Conservation (phyloP, 2,888 invertebrate species). For the Epistrophella euchroma region DNA sequence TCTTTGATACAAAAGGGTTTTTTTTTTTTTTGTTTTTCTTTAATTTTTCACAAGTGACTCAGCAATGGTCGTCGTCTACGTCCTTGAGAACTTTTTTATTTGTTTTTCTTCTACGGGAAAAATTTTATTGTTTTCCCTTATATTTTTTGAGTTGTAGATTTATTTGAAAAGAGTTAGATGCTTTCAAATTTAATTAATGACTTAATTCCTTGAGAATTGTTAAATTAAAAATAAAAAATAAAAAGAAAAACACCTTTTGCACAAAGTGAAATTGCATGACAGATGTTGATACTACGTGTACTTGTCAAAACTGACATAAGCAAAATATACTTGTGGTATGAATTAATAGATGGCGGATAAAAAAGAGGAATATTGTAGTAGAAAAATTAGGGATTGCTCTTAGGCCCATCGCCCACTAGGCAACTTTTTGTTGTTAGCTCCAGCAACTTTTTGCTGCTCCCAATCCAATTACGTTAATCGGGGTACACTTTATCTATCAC, state of each 20-base stretch:
- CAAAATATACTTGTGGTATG: not conserved
- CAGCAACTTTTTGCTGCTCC: too few species aligned
- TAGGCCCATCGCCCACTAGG: too few species aligned
- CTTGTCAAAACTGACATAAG: slow-evolving; percentile 60
- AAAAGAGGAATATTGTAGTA: not conserved
- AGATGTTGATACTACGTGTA: slow-evolving; percentile 76
- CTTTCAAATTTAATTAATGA: not conserved
- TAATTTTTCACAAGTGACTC: slow-evolving; percentile 57
- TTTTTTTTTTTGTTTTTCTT: not conserved
- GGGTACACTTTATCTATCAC: too few species aligned
- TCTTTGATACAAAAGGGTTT: not conserved
- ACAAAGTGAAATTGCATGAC: slow-evolving; percentile 62
- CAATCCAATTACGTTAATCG: too few species aligned
- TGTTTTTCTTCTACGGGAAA: not conserved
- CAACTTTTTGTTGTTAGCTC: too few species aligned
- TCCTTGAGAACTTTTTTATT: slow-evolving; percentile 51
- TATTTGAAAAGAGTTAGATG: not conserved
- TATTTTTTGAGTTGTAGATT: not conserved
- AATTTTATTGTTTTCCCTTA: not conserved
- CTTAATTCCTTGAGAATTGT: slow-evolving; percentile 23
- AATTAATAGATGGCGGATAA: slow-evolving; percentile 14
- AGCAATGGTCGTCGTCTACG: slow-evolving; percentile 47
- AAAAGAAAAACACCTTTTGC: slow-evolving; percentile 61
- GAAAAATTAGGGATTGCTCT: not conserved
- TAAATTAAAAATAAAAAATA: slow-evolving; percentile 67